Conservation (phyloP, 2,797 vertebrate species). For the Geranospiza caerulescens region DNA sequence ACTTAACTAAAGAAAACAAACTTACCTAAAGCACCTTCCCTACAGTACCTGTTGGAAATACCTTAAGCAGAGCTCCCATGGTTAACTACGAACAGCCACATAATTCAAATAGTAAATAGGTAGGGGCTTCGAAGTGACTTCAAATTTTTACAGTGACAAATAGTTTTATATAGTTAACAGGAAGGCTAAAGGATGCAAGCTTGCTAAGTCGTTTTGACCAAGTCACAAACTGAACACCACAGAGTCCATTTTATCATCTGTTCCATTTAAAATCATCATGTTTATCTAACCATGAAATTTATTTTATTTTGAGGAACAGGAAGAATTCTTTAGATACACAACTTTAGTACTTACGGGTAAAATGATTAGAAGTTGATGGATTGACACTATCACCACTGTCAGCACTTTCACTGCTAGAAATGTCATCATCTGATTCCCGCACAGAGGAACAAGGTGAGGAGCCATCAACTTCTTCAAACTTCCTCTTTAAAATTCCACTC, state of each 20-base stretch:
- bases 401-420: slow-evolving; percentile 96
- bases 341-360: slow-evolving; percentile 86
- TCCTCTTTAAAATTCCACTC: slow-evolving; percentile 95
- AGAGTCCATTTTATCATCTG: neutral
- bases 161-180: neutral
- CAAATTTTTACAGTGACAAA: neutral
- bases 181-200: neutral
- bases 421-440: slow-evolving; percentile 93
- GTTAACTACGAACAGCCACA: neutral
- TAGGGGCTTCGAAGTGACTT: neutral
- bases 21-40: neutral
- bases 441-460: slow-evolving; percentile 92
- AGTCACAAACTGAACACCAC: neutral
- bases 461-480: slow-evolving; percentile 97
- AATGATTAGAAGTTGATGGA: slow-evolving; percentile 89
- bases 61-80: neutral
- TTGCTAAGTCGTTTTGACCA: neutral
- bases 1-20: neutral
- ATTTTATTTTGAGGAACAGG: neutral
- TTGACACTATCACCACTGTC: slow-evolving; percentile 98
- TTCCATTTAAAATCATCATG: neutral
- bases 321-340: neutral
- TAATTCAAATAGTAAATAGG: neutral
- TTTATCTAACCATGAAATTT: neutral
- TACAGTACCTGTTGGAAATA: neutral